Evolutionary conservation across 2,113 vertebrate genomes (phyloP).

Genomic region (Tylochromis polylepis): DNA sequence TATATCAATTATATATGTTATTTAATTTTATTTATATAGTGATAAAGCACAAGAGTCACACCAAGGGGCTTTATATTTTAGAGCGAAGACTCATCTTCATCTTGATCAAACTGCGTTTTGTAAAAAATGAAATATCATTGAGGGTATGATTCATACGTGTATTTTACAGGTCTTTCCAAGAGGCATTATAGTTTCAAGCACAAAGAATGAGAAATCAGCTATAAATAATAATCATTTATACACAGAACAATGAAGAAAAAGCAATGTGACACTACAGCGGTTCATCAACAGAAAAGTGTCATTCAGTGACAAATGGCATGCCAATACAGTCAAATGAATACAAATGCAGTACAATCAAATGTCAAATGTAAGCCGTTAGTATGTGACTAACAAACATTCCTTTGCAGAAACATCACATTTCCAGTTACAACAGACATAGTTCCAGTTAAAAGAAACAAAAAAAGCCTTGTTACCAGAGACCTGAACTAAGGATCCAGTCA

Average conservation of each 20-base stretch:
- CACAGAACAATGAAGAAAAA: slow-evolving; percentile 6
- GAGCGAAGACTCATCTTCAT: not conserved
- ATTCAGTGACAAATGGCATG: slow-evolving; percentile 46
- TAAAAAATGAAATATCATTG: not conserved
- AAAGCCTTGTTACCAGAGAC: not conserved
- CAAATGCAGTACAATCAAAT: slow-evolving; percentile 58
- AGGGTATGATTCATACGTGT: not conserved
- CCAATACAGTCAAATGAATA: slow-evolving; percentile 12
- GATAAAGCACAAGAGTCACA: not conserved
- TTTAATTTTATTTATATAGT: fast-evolving
- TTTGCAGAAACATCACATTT: not conserved
- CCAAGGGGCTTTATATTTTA: fast-evolving
- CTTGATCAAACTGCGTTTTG: not conserved
- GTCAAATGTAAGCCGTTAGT: slow-evolving; percentile 14
- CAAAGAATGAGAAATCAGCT: not conserved
- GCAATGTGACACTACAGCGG: slow-evolving; percentile 1
- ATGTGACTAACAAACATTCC: slow-evolving; percentile 25
- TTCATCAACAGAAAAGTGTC: slow-evolving; percentile 10
- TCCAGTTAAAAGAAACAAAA: not conserved
- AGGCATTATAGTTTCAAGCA: not conserved
- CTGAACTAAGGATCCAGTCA: not conserved
- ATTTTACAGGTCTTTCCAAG: not conserved
- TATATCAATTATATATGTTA: too few species aligned
- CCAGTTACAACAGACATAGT: not conserved
- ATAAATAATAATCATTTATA: slow-evolving; percentile 3